Conservation (phyloP, 2,797 vertebrate species). For the Petrocephalus sullivani region DNA sequence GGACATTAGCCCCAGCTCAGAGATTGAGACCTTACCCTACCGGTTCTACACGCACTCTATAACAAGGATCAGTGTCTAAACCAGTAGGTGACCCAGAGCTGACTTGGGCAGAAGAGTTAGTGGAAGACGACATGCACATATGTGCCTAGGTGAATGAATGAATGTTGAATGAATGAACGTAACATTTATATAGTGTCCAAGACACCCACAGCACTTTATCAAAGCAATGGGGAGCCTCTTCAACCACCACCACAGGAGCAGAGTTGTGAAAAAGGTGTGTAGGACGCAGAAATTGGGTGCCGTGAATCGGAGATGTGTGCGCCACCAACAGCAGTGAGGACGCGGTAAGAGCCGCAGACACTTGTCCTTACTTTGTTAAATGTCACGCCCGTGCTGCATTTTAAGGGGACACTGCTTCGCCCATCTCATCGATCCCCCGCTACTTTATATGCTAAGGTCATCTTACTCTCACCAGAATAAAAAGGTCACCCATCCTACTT, state of each 20-base stretch:
- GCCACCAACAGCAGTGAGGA: neutral
- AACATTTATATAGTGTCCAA: too few relatives aligned
- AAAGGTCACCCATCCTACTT: neutral
- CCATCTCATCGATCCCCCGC: neutral
- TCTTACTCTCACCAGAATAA: neutral
- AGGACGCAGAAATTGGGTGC: conserved; percentile 44
- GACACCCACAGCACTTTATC: too few relatives aligned
- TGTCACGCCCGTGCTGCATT: neutral
- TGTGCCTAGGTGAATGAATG: conserved; percentile 34
- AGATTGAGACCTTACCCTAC: conserved; percentile 39
- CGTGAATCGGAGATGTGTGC: conserved; percentile 29
- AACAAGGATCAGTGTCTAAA: conserved; percentile 48
- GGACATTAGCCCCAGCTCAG: conserved; percentile 41
- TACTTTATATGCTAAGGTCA: neutral
- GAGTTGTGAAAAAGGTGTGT: conserved; percentile 30
- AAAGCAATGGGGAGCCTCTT: too few relatives aligned
- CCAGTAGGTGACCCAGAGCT: conserved; percentile 49
- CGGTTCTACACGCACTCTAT: conserved; percentile 51
- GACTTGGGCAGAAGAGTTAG: conserved; percentile 34
- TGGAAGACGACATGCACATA: conserved; percentile 43
- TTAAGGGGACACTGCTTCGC: neutral
- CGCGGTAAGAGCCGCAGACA: conserved; percentile 16
- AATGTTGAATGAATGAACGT: too few relatives aligned
- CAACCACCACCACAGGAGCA: neutral
- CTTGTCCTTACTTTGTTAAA: neutral